phyloP scores from a whole-genome alignment of 2,888 invertebrate species.

The Ametastegia equiseti region DNA sequence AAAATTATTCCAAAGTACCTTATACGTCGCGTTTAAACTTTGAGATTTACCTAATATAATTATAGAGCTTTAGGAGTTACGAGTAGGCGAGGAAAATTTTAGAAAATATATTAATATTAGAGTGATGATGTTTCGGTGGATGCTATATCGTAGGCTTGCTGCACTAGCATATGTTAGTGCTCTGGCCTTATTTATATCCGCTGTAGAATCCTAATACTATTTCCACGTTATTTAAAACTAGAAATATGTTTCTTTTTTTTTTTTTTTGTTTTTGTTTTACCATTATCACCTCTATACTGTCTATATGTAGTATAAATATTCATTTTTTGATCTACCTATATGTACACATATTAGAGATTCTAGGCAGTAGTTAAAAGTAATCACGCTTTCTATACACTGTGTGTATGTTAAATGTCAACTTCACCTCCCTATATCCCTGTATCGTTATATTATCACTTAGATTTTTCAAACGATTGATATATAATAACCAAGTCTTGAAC shows the following conservation, averaged over 20 bases:
- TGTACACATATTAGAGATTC: too few species aligned
- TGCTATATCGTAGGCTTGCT: slow-evolving; percentile 74
- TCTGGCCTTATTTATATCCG: slow-evolving; percentile 46
- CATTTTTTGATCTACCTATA: background rate
- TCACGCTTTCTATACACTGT: background rate
- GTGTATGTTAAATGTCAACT: too few species aligned
- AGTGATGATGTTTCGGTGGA: slow-evolving; percentile 49
- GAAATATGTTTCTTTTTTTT: background rate
- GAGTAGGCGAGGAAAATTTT: slow-evolving; percentile 2
- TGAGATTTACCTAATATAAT: background rate
- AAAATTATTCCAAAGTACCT: background rate
- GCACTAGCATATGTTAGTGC: slow-evolving; percentile 64
- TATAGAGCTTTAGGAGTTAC: background rate
- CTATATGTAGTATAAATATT: background rate
- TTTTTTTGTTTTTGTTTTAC: background rate
- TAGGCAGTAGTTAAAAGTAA: background rate
- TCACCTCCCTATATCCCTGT: background rate
- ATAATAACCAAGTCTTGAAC: background rate
- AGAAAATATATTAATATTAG: background rate
- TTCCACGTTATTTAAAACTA: background rate
- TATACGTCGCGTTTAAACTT: background rate
- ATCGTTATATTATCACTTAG: background rate
- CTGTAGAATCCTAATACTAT: slow-evolving; percentile 8
- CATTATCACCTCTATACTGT: background rate
- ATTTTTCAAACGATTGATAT: background rate